Conservation (phyloP, 2,797 vertebrate species). For the Hafferia zeledoni region DNA sequence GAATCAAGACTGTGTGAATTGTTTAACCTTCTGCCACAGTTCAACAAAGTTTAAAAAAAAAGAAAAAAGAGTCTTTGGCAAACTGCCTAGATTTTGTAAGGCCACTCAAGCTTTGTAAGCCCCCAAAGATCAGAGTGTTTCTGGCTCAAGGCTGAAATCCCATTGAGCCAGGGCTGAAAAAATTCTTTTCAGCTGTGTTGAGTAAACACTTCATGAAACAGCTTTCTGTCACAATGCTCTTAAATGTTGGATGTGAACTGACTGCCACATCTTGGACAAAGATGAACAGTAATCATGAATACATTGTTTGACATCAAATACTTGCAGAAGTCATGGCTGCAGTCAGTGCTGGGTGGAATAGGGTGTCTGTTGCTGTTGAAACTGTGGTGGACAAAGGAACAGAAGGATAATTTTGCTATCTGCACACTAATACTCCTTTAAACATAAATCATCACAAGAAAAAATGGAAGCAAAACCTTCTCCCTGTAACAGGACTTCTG, state of each 20-base stretch:
- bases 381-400: not conserved
- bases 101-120: conserved; percentile 51
- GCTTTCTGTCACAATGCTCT: not conserved
- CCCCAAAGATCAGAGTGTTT: conserved; percentile 50
- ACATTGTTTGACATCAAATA: not conserved
- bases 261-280: not conserved
- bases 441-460: not conserved
- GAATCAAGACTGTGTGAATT: conserved; percentile 84
- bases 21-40: conserved; percentile 83
- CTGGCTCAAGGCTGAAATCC: conserved; percentile 46
- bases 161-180: conserved; percentile 21
- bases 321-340: not conserved
- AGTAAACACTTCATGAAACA: conserved; percentile 23
- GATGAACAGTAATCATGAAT: not conserved
- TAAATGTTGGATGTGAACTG: not conserved
- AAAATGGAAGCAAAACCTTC: not conserved
- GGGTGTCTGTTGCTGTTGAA: not conserved
- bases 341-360: not conserved
- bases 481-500: not conserved
- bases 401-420: not conserved
- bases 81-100: conserved; percentile 78
- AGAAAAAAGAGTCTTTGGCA: conserved; percentile 75
- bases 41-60: conserved; percentile 64
- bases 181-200: not conserved
- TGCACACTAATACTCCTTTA: not conserved